Evolutionary conservation across 2,888 invertebrate genomes (phyloP), one percentile per base, ranked within the genome.

Genomic region (Penaeus monodon): DNA sequence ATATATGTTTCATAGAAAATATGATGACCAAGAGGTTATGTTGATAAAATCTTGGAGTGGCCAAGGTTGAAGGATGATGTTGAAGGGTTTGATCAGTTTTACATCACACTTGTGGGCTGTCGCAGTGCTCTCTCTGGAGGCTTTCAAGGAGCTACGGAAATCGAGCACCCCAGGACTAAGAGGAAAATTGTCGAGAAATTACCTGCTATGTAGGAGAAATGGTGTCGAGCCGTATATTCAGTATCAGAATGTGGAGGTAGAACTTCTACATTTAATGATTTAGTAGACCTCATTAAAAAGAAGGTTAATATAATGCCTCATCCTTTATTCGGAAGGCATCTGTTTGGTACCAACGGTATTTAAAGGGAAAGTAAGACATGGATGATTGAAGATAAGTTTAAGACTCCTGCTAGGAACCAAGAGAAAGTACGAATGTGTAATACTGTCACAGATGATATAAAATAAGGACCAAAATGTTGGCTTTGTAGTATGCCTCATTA

Each of bases 31-130:
- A 33, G 81, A 81, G 27, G 20, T 24, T 10, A 68, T 49, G 65
- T 81, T 6, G 68, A 81, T 49, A 81, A 24, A 70, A 81, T 81
- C 57, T 44, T 66, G 14, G 65, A 81, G 29, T 81, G 81, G 81
- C 81, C 27, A 44, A 33, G 38, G 8, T 27, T 81, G 27, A 81
- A 68, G 33, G 81, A 68, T 65, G 81, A 81, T 24, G 66, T 65
- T 22, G 65, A 80, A 66, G 80, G 65, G 6, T 38, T 80, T 4
- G 80, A 80, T n/a, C n/a, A n/a, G n/a, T n/a, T n/a, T n/a, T n/a
- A n/a, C n/a, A 24, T 80, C 20, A 80, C 63, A 10, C 80, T 80
- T 17, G 65, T 68, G 10, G 44, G 33, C 27, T 81, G 81, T 33
- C 6, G n/a, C 17, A 81, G 33, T n/a, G 81, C 68, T 17, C 64